Evolutionary conservation across 2,797 vertebrate species (phyloP), one percentile per base, ranked within the genome.

Genomic region (Rhinichthys osculus): DNA sequence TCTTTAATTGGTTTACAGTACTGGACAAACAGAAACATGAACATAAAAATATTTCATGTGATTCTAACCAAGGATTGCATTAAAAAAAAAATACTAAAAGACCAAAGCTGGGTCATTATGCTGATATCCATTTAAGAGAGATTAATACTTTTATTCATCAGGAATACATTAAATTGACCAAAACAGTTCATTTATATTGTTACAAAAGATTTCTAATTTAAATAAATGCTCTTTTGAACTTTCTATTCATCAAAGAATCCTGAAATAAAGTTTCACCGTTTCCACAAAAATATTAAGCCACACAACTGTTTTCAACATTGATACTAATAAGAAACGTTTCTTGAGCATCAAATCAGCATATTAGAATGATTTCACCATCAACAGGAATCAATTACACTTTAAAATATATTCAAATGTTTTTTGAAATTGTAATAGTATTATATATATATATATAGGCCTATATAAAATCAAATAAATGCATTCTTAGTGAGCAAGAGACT

Each of bases 11-110:
- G 76, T 76, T 83, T 66, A 83, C 42, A 38, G 54, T 33, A 14
- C 33, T 64, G 30, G 42, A 44, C 40, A 83, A 83, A 74, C 10
- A 62, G 40, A 59, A 73, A 70, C 67, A 57, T 21, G 33, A 21
- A 40, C 38, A 19, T 42, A 33, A 42, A 57, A 71, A 19, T 70
- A 14, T 42, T 6, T 40, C 5, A 27, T 14, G 69, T 73, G 40
- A n/a, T 72, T 38, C 38, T 70, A 16, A 71, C 40, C 3, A 1
- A 30, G n/a, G 14, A 47, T 50, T 52, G 30, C 7, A 17, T 73
- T 5, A 50, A 30, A 30, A 30, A 30, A 30, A 30, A 30, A 30
- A 30, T 2, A 30, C 30, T 38, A 33, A 52, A 33, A 74, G 17
- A 74, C 27, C 44, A 74, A 52, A 74, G 16, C 16, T 33, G 5